Evolutionary conservation across 2,888 invertebrate genomes (phyloP), one percentile per base, ranked within the genome.

Genomic region (Neocrepidodera transversa): DNA sequence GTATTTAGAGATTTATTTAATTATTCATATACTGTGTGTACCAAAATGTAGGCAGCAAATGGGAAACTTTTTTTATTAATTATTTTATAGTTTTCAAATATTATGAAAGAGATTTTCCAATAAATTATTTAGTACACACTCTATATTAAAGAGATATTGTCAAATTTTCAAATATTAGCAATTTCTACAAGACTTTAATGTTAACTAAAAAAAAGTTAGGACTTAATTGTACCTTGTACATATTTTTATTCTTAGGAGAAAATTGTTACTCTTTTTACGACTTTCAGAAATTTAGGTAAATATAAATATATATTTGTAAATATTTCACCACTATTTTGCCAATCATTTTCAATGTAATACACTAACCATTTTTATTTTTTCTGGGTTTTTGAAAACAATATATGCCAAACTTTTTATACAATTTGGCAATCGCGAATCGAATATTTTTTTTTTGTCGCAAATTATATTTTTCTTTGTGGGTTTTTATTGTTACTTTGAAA

Each of bases 201-300:
- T 56, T 47, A 62, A 60, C 54, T 52, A 50, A 51, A 61, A 58
- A n/a, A n/a, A 52, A 36, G 42, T 28, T 66, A 64, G 59, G 14
- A 48, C 47, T 51, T 56, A 62, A 57, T 62, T 54, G 35, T 35
- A 43, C 53, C 16, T 51, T 66, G 66, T 66, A 66, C 26, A 66
- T 66, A 66, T 56, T 58, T 57, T 43, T 63, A 60, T 60, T 36
- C 47, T 45, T 64, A 62, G 56, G 56, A 59, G 14, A 35, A 51
- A 62, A 62, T 60, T 64, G 64, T 66, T 66, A 66, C 57, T 62
- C 62, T 66, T 66, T 66, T 62, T 64, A 62, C 62, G 51, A 60
- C 56, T 62, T 62, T 62, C 58, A 52, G 45, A 59, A 52, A 51
- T 17, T 58, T 60, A 60, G 53, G 32, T 20, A 35, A 36, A 62